Evolutionary conservation across 2,797 vertebrate genomes (phyloP).

Genomic region (Sylvia borin): DNA sequence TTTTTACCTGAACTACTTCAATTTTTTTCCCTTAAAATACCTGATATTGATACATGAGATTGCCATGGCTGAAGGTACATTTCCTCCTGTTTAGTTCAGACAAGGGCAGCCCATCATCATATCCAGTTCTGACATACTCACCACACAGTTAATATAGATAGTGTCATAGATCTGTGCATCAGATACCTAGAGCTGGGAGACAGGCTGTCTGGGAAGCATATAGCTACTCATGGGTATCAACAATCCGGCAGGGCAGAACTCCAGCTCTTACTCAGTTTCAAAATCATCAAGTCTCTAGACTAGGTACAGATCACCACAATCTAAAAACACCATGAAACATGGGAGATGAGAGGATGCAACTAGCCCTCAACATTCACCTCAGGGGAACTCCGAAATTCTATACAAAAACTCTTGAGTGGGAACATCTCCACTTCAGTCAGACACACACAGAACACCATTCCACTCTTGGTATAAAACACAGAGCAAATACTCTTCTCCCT

Average conservation of each 20-base stretch:
- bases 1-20: not conserved
- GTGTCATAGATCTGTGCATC: not conserved
- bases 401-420: not conserved
- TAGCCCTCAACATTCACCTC: not conserved
- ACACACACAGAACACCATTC: not conserved
- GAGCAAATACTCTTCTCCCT: not conserved
- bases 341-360: not conserved
- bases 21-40: not conserved
- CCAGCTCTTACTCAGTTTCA: not conserved
- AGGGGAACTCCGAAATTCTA: not conserved
- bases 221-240: not conserved
- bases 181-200: not conserved
- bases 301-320: not conserved
- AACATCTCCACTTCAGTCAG: not conserved
- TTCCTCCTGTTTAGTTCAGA: not conserved
- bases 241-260: not conserved
- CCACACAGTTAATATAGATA: not conserved
- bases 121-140: not conserved
- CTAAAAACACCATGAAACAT: fast-evolving
- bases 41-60: not conserved
- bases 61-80: not conserved
- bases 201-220: not conserved
- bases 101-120: not conserved
- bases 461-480: not conserved
- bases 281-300: not conserved